Evolutionary conservation across 2,113 vertebrate genomes (phyloP).

Genomic region (Sphaerodactylus townsendi): DNA sequence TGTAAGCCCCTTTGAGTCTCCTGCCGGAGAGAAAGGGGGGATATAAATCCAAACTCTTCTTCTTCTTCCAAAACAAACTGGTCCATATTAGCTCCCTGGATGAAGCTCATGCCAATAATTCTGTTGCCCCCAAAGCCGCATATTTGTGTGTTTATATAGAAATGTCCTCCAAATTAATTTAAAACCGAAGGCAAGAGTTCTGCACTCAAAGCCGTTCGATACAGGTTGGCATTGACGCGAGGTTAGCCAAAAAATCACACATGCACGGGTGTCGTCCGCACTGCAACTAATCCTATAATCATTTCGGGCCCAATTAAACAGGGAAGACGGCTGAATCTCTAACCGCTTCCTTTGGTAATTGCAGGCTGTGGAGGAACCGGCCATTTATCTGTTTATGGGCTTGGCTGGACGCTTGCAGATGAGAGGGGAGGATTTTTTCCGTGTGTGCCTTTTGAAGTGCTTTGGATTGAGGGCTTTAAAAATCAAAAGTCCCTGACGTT

Average conservation of each 20-base stretch:
- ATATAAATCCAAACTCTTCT: no score
- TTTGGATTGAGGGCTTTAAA: not conserved
- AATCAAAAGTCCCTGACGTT: not conserved
- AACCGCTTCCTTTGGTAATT: conserved; percentile 46
- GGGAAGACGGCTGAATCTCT: conserved; percentile 42
- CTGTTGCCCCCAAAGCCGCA: not conserved
- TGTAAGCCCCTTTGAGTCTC: no score
- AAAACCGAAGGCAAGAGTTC: conserved; percentile 47
- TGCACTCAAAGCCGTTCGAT: conserved; percentile 1
- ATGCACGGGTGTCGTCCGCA: conserved; percentile 46
- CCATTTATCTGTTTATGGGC: conserved; percentile 10
- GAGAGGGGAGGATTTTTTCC: not conserved
- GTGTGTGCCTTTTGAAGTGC: conserved; percentile 12
- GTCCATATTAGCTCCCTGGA: no score
- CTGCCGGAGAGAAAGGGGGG: no score
- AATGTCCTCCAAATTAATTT: conserved; percentile 42
- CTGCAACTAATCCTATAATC: conserved; percentile 69
- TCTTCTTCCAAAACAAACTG: no score
- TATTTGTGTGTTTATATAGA: not conserved
- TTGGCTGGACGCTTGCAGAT: conserved; percentile 38
- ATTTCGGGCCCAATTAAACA: conserved; percentile 59
- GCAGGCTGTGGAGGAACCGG: conserved; percentile 31
- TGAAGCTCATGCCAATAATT: no score
- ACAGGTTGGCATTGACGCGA: conserved; percentile 13
- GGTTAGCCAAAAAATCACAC: conserved; percentile 40